phyloP scores from a whole-genome alignment of 2,888 invertebrate genomes.

The Caprella mutica region DNA sequence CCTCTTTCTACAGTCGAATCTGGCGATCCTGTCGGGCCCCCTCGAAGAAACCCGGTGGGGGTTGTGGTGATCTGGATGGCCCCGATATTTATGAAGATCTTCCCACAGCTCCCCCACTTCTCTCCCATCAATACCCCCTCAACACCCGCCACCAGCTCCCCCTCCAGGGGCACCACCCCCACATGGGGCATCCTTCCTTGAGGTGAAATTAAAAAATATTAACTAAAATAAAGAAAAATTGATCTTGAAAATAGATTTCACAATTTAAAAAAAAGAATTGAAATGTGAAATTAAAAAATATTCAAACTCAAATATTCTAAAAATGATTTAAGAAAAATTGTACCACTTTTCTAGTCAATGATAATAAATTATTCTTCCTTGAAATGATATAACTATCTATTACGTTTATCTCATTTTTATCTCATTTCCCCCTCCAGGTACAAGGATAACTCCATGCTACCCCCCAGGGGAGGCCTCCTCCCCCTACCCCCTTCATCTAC shows the following conservation, averaged over 20 bases:
- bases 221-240: too few species aligned
- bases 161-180: background rate
- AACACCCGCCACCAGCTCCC: too few species aligned
- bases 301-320: too few species aligned
- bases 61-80: background rate
- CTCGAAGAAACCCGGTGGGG: slow-evolving; percentile 1
- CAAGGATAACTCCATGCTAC: slow-evolving; percentile 12
- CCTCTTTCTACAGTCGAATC: slow-evolving; percentile 9
- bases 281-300: too few species aligned
- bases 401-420: slow-evolving; percentile 4
- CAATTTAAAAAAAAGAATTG: too few species aligned
- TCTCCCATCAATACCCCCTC: too few species aligned
- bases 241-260: too few species aligned
- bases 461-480: slow-evolving; percentile 11
- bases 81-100: slow-evolving; percentile 23
- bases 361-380: too few species aligned
- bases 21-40: slow-evolving; percentile 4
- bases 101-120: slow-evolving; percentile 23
- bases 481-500: background rate
- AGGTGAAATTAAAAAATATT: background rate
- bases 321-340: too few species aligned
- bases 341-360: too few species aligned
- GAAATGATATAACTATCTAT: too few species aligned
- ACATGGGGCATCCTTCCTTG: background rate
- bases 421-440: slow-evolving; percentile 16